These are phyloP conservation scores for Metellina segmentata DNA, from an alignment of 2,888 invertebrate genomes.

Conservation along the genomic window DNA sequence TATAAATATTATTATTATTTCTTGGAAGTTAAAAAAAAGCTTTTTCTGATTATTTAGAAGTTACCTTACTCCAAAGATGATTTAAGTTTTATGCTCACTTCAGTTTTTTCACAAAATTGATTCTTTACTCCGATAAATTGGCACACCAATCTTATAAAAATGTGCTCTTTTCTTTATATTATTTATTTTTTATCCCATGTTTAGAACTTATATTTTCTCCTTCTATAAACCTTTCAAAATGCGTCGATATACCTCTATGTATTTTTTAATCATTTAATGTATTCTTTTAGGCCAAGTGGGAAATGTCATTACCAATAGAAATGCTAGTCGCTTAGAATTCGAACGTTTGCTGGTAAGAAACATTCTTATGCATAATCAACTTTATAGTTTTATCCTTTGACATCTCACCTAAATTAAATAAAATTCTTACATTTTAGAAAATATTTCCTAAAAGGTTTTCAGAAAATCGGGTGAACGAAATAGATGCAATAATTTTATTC, in stretches of 20 bases:
- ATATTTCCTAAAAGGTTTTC: neutral
- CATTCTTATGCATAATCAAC: neutral
- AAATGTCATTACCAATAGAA: constrained; percentile 97
- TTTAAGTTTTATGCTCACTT: neutral
- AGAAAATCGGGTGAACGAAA: neutral
- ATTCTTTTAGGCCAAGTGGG: constrained; percentile 90
- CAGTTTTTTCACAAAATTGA: too few relatives aligned
- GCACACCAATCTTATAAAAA: neutral
- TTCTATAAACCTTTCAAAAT: neutral
- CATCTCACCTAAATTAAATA: neutral
- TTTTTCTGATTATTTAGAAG: too few relatives aligned
- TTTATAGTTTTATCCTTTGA: neutral
- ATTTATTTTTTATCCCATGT: neutral
- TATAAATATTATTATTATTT: neutral
- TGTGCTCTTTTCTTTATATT: neutral
- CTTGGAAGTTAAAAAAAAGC: neutral
- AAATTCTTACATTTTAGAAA: neutral
- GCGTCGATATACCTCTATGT: neutral
- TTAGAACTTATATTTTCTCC: neutral
- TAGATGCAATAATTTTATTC: too few relatives aligned
- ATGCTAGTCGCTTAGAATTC: constrained; percentile 96
- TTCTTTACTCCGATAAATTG: too few relatives aligned
- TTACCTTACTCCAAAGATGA: neutral
- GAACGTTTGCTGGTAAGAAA: constrained; percentile 89
- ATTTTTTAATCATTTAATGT: neutral